A percentile compares a stretch with the other conserved stretches of the same genome.
These are phyloP conservation scores for Brachymystax lenok DNA, from an alignment of 2,797 vertebrate species.

Conservation along the genomic window DNA sequence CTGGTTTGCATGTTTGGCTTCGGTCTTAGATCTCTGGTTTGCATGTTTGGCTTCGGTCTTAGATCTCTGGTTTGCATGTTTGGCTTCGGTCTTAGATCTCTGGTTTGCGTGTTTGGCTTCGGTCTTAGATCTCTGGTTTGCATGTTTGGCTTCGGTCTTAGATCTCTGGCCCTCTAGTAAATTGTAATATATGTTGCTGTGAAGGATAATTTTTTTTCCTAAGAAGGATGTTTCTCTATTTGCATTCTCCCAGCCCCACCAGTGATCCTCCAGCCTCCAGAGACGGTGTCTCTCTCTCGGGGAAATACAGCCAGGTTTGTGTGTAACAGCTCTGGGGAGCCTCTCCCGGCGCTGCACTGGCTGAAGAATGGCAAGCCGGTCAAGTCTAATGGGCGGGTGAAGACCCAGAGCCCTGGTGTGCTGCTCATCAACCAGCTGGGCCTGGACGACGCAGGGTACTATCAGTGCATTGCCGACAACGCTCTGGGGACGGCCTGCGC, in stretches of 20 bases:
- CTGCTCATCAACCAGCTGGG: conserved; percentile 96
- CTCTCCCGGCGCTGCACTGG: conserved; percentile 85
- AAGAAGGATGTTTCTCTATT: background rate
- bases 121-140: background rate
- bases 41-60: no score
- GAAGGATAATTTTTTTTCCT: background rate
- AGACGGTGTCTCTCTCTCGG: conserved; percentile 90
- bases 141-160: no score
- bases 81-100: no score
- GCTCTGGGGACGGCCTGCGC: conserved; percentile 89
- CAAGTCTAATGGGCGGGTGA: conserved; percentile 85
- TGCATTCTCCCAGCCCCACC: conserved; percentile 81
- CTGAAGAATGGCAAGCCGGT: conserved; percentile 87
- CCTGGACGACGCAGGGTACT: conserved; percentile 90
- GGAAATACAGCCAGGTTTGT: conserved; percentile 94
- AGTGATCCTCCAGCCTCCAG: conserved; percentile 88
- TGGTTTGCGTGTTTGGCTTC: no score
- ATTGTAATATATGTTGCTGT: background rate
- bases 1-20: no score
- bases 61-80: no score
- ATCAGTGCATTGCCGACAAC: conserved; percentile 95
- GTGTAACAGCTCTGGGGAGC: conserved; percentile 92
- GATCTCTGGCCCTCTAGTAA: background rate
- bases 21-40: no score
- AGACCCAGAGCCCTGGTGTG: conserved; percentile 88